Base-by-base conservation (phyloP, 2,888 invertebrate species). In the Mechanitis mazaeus region DNA sequence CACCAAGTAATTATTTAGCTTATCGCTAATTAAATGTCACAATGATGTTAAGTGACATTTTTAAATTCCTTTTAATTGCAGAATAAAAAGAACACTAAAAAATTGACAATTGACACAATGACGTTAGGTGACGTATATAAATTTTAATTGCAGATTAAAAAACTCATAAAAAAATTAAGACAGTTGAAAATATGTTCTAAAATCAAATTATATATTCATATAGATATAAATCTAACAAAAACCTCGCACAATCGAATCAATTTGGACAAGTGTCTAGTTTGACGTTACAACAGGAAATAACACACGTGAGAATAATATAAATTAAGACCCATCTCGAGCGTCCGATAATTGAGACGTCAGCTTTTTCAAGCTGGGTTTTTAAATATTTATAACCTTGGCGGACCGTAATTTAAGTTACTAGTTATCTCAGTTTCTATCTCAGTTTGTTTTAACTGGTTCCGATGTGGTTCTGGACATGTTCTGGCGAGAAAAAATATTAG, bases 271-370 rank as follows among this genome's bases (percentile, higher is more conserved):
- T 53, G 46, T 58, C 55, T 38, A 64, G 70, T 70, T 69, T 69
- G 69, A 77, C 42, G 79, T 77, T 74, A 79, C 74, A 83, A 80
- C 80, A 85, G 87, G 87, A 88, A 85, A 87, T 83, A 83, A 84
- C 81, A 84, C 80, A 81, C 85, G 87, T 87, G 88, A 87, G 87
- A 87, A 85, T 85, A 83, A 84, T 87, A 87, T 84, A 87, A 86
- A 87, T 84, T 85, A 82, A 82, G 76, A 59, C 68, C 67, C 69
- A 69, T 65, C 69, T 71, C 70, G 64, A 63, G 68, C 72, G 74
- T 73, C 74, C 83, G 84, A 85, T 90, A 89, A 90, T 90, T 89
- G 89, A 90, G 89, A 88, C 85, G 87, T 90, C 87, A 88, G 81
- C 83, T 87, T 88, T 88, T 88, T 88, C 78, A 77, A 80, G 70